phyloP scores from a whole-genome alignment of 2,888 invertebrate species.

The Gymnocheta viridis region DNA sequence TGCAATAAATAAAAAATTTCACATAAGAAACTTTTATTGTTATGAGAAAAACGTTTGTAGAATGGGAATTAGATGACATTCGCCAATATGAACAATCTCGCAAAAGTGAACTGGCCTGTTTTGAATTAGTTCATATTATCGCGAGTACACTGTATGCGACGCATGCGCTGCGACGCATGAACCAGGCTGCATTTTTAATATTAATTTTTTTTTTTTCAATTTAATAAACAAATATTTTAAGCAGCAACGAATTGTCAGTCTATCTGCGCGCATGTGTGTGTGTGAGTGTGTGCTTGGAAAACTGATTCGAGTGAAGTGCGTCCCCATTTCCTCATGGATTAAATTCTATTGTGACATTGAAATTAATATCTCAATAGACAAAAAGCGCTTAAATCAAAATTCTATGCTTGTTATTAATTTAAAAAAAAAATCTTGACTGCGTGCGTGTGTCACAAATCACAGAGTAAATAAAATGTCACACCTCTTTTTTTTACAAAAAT shows the following conservation, averaged over 20 bases:
- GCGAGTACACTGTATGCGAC: too few relatives aligned
- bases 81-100: too few relatives aligned
- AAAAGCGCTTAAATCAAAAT: background rate
- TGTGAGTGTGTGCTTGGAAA: slow-evolving; percentile 15
- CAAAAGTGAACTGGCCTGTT: too few relatives aligned
- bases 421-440: background rate
- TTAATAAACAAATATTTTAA: slow-evolving; percentile 33
- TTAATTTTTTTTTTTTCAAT: slow-evolving; percentile 18
- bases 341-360: slow-evolving; percentile 54
- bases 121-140: too few relatives aligned
- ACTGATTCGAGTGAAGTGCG: slow-evolving; percentile 2
- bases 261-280: background rate
- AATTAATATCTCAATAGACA: slow-evolving; percentile 17
- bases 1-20: too few relatives aligned
- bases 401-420: background rate
- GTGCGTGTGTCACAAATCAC: background rate
- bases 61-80: too few relatives aligned
- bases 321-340: background rate
- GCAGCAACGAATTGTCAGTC: background rate
- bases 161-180: slow-evolving; percentile 36
- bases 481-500: background rate
- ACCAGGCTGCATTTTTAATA: background rate
- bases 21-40: too few relatives aligned
- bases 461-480: background rate
- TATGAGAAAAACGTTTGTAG: too few relatives aligned